Evolutionary conservation across 2,888 invertebrate genomes (phyloP), one percentile per base, ranked within the genome.

Genomic region (Dyspetes luteomarginatus): DNA sequence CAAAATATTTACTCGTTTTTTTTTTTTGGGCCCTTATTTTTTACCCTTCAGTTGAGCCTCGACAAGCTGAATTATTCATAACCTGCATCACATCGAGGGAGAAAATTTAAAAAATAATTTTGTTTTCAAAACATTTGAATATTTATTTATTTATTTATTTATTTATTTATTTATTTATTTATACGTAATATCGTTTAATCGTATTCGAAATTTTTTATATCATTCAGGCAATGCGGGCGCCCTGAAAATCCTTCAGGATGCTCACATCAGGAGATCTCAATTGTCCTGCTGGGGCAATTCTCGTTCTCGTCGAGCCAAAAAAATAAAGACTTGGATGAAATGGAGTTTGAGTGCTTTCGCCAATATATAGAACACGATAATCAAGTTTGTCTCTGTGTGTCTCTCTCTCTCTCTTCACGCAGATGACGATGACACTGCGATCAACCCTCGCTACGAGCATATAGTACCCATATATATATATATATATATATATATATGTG

Each of bases 111-210:
- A 43, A 48, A 45, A 69, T 88, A 89, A 90, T 89, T 89, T 71
- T 89, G 83, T 90, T 90, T 88, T 72, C 85, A 88, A 90, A 90
- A 90, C 85, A 89, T 69, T 43, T 28, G 7, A 4, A 19, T 24
- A 28, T 69, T 45, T n/a, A 52, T 43, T 50, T n/a, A 64, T 50
- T 52, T 74, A 74, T 65, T 65, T 74, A 73, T 74, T 55, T 58
- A 73, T 73, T 55, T 26, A 22, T 41, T 7, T n/a, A 5, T 36
- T 28, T 50, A 55, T 17, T 52, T 22, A 2, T n/a, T n/a, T n/a
- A n/a, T n/a, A n/a, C 26, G 17, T 55, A 26, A 3, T 9, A 5
- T 24, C 12, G n/a, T 28, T 19, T 67, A 36, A 43, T 56, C 36
- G 50, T n/a, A 41, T 9, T 36, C 1, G 55, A 67, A 41, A 50